Percentiles rank a stretch among this genome's conserved stretches.
Conservation (phyloP, 2,113 vertebrate genomes). For the Puntigrus tetrazona region DNA sequence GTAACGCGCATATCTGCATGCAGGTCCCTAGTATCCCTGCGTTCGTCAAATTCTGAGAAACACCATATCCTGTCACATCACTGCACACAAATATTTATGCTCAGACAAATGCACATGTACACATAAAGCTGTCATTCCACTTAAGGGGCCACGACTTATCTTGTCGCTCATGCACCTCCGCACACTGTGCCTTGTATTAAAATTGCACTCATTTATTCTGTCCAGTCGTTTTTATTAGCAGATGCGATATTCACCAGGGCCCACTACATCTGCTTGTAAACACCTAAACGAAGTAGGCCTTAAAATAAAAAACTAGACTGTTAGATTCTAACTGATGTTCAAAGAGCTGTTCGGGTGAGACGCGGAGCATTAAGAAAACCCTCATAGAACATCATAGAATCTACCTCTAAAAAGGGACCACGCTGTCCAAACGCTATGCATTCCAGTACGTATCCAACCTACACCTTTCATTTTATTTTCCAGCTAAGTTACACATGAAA, state of each 20-base stretch:
- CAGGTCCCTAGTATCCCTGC: slow-evolving; percentile 58
- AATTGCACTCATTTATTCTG: slow-evolving; percentile 7
- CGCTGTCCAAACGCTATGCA: neutral
- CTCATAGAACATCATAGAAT: slow-evolving; percentile 18
- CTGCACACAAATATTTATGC: slow-evolving; percentile 51
- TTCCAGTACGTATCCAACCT: slow-evolving; percentile 6
- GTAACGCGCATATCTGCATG: slow-evolving; percentile 39
- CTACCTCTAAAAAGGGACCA: slow-evolving; percentile 32
- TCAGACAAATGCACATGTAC: slow-evolving; percentile 36
- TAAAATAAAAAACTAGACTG: neutral
- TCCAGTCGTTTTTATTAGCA: neutral
- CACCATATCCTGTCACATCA: slow-evolving; percentile 40
- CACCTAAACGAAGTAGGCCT: neutral
- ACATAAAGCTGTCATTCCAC: slow-evolving; percentile 27
- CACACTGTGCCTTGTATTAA: slow-evolving; percentile 21
- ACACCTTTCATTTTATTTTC: neutral
- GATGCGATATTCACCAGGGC: neutral
- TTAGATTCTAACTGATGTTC: slow-evolving; percentile 6
- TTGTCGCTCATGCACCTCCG: neutral
- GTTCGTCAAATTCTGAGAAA: neutral
- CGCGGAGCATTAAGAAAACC: neutral
- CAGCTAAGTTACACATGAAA: neutral
- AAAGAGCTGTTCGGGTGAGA: neutral
- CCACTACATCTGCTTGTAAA: neutral
- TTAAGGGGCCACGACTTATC: neutral